A percentile compares a stretch with the other conserved stretches of the same genome.
These are phyloP conservation scores for Drosophila subpulchrella DNA, from an alignment of 1,140 invertebrate genomes.

Conservation along the genomic window DNA sequence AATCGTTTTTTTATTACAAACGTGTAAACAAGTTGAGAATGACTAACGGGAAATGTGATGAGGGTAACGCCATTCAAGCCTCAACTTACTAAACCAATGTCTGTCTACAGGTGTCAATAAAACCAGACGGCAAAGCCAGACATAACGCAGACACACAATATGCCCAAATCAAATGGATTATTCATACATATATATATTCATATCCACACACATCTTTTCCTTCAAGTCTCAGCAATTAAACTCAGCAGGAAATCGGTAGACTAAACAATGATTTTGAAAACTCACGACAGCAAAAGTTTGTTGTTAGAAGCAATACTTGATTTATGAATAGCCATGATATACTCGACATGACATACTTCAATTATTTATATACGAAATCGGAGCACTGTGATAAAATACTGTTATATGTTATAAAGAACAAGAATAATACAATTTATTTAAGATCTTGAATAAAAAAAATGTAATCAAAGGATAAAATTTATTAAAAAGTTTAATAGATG, in stretches of 20 bases:
- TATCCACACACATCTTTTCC: not conserved
- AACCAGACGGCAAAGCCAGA: conserved; percentile 13
- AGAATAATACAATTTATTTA: too few species aligned
- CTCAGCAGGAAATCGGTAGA: not conserved
- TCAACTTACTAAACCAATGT: conserved; percentile 20
- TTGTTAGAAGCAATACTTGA: not conserved
- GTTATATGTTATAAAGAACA: too few species aligned
- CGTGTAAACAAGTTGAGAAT: conserved; percentile 28
- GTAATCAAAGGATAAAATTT: too few species aligned
- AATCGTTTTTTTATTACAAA: not conserved
- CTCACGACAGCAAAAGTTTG: not conserved
- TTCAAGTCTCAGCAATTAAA: not conserved
- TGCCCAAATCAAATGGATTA: conserved; percentile 3
- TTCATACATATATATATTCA: too few species aligned
- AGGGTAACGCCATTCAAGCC: conserved; percentile 23
- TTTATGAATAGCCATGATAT: not conserved
- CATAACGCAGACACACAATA: conserved; percentile 31
- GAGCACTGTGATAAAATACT: not conserved
- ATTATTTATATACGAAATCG: not conserved
- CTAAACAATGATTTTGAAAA: not conserved
- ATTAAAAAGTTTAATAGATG: too few species aligned
- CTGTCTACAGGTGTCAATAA: conserved; percentile 41
- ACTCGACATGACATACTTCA: not conserved
- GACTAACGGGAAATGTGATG: conserved; percentile 16
- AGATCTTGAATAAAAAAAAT: too few species aligned